Percentiles rank a stretch among this genome's conserved stretches.
phyloP scores from a whole-genome alignment of 2,888 invertebrate species.

The Halictus quadricinctus region DNA sequence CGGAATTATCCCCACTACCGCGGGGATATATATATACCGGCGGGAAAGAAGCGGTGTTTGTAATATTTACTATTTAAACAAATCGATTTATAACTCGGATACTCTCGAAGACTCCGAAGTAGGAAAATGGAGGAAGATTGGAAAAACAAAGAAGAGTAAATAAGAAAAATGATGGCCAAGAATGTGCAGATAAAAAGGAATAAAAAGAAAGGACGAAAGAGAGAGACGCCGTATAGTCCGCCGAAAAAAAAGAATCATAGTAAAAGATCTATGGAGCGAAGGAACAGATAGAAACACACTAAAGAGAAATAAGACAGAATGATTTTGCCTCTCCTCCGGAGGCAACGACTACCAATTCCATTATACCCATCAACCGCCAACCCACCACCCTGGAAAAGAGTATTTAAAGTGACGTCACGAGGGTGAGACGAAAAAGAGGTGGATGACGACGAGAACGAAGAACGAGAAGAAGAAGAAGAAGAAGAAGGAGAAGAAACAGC shows the following conservation, averaged over 20 bases:
- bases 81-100: too few relatives aligned
- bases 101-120: too few relatives aligned
- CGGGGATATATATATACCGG: too few relatives aligned
- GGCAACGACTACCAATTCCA: slow-evolving; percentile 72
- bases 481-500: slow-evolving; percentile 20
- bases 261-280: slow-evolving; percentile 27
- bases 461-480: slow-evolving; percentile 63
- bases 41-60: too few relatives aligned
- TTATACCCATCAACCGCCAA: slow-evolving; percentile 71
- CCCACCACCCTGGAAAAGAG: slow-evolving; percentile 74
- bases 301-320: slow-evolving; percentile 49
- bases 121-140: too few relatives aligned
- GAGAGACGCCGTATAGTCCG: not conserved
- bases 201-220: slow-evolving; percentile 11
- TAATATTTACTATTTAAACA: too few relatives aligned
- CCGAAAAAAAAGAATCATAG: slow-evolving; percentile 18
- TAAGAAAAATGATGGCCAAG: too few relatives aligned
- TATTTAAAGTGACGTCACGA: slow-evolving; percentile 81
- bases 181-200: not conserved
- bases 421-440: slow-evolving; percentile 58
- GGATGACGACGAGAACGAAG: slow-evolving; percentile 44
- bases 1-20: too few relatives aligned
- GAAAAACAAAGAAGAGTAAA: too few relatives aligned
- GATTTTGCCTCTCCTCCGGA: slow-evolving; percentile 53
- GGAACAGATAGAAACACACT: slow-evolving; percentile 28